Evolutionary conservation across 1,140 invertebrate species (phyloP), one percentile per base, ranked within the genome.

Genomic region (Drosophila sp.): DNA sequence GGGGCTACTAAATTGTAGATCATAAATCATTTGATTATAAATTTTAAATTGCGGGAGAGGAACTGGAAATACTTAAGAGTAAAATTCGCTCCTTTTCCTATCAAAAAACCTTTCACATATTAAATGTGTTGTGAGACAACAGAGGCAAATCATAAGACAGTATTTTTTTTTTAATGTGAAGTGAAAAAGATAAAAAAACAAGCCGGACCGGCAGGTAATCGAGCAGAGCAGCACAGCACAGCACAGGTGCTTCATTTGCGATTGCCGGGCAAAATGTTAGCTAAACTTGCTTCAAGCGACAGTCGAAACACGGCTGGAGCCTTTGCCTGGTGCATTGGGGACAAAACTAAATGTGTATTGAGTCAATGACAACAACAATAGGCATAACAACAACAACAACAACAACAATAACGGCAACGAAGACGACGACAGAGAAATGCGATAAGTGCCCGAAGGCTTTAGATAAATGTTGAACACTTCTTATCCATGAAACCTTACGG

Each of bases 31-130:
- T 29, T 27, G 46, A 50, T 50, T 50, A 50, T 48, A 48, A 27
- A 48, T 13, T 51, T n/a, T 8, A 36, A 36, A 53, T 21, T 53
- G 50, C 29, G 18, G 11, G 11, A 41, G 18, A 56, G 36, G 0
- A 36, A 53, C 50, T 53, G 50, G 50, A 53, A 34, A 53, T 50
- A 53, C 18, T 36, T 7, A 53, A 34, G 46, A 32, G 25, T 53
- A 53, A 53, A 38, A n/a, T 53, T 16, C 50, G 50, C 50, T 36
- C 46, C 9, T 11, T 67, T 58, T 58, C 32, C 54, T 50, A 50
- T 59, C 45, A 38, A 69, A 69, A 21, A 53, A 48, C 66, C 72
- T 75, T 75, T 75, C 72, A 75, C 66, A 51, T 70, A 51, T 53
- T 36, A 40, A 40, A 51, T 43, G 54, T 65, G 56, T 38, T 38